Evolutionary conservation across 1,140 invertebrate species (phyloP).

Genomic region (Drosophila subobscura): DNA sequence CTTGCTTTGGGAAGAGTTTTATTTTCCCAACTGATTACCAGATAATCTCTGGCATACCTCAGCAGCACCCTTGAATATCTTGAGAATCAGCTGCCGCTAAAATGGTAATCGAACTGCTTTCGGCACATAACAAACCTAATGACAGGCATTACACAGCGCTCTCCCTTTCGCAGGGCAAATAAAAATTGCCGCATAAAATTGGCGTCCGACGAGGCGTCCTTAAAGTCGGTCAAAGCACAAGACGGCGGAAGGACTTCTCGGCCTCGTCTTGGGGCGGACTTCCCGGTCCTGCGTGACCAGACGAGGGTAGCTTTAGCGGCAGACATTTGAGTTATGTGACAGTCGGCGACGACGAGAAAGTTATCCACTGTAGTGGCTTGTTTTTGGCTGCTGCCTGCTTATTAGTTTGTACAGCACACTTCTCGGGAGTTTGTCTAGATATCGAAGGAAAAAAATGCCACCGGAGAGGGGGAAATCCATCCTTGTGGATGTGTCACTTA

Average conservation of each 20-base stretch:
- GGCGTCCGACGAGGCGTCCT: conserved; percentile 73
- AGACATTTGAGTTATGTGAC: conserved; percentile 81
- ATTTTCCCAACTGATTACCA: too few species aligned
- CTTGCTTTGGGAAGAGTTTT: too few species aligned
- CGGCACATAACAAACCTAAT: conserved; percentile 17
- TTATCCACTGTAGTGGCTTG: conserved; percentile 58
- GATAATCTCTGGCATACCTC: background rate
- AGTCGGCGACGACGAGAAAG: conserved; percentile 44
- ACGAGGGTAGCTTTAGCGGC: conserved; percentile 75
- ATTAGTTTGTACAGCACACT: conserved; percentile 73
- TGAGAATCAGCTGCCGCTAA: background rate
- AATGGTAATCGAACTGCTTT: conserved; percentile 21
- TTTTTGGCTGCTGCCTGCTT: conserved; percentile 64
- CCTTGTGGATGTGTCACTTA: conserved; percentile 69
- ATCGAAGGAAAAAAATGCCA: conserved; percentile 73
- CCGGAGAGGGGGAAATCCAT: conserved; percentile 20
- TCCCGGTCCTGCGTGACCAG: conserved; percentile 69
- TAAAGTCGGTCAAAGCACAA: conserved; percentile 76
- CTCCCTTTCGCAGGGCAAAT: conserved; percentile 24
- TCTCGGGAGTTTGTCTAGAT: conserved; percentile 64
- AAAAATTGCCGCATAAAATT: conserved; percentile 72
- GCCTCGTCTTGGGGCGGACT: conserved; percentile 11
- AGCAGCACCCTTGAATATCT: background rate
- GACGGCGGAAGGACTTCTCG: conserved; percentile 25
- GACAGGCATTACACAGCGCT: conserved; percentile 26